phyloP scores from a whole-genome alignment of 2,797 vertebrate species.

The Intellagama lesueurii region DNA sequence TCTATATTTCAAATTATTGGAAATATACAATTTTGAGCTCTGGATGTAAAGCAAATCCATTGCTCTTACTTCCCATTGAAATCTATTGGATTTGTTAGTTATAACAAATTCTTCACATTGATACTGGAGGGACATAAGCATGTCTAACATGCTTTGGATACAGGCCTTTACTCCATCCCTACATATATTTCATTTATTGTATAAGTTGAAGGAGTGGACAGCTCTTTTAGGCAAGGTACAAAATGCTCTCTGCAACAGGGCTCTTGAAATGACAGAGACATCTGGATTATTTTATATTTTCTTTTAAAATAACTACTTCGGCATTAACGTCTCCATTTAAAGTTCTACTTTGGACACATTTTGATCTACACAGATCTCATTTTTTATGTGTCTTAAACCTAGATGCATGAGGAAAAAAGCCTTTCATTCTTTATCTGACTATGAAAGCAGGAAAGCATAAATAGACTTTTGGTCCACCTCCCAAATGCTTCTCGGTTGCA shows the following conservation, averaged over 20 bases:
- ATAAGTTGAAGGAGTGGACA: neutral
- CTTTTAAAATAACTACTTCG: neutral
- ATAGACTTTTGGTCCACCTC: neutral
- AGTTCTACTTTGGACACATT: neutral
- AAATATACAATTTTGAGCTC: neutral
- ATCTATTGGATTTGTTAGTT: neutral
- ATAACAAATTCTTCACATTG: neutral
- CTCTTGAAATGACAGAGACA: neutral
- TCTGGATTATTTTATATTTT: neutral
- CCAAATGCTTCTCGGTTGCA: neutral
- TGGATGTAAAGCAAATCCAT: too few relatives aligned
- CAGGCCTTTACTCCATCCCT: neutral
- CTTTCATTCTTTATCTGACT: neutral
- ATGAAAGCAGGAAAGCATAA: neutral
- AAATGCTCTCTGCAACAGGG: neutral
- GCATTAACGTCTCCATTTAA: neutral
- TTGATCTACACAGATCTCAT: neutral
- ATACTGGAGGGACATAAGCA: neutral
- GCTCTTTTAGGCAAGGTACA: neutral
- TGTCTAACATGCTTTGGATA: neutral
- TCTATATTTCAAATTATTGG: neutral
- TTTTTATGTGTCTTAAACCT: neutral
- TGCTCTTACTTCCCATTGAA: neutral
- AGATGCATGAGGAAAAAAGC: neutral
- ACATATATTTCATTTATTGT: too few relatives aligned